Conservation (phyloP, 2,797 vertebrate genomes). For the Halcyon leucocephala region DNA sequence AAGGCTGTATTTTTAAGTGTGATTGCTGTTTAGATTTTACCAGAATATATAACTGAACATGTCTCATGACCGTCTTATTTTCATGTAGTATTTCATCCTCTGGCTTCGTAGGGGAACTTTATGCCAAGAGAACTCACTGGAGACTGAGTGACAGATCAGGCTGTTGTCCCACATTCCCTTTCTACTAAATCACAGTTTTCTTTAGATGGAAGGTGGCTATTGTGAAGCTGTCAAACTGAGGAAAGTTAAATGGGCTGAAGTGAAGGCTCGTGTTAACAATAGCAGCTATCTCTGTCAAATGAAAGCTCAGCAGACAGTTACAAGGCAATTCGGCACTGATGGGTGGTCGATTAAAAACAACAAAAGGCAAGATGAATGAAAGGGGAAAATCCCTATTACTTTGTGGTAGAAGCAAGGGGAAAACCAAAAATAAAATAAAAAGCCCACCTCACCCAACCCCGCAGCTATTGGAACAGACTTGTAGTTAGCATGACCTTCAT, state of each 20-base stretch:
- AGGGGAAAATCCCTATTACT: slow-evolving; percentile 58
- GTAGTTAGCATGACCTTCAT: slow-evolving; percentile 52
- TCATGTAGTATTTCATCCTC: slow-evolving; percentile 48
- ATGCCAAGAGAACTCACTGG: slow-evolving; percentile 66
- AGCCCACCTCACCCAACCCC: slow-evolving; percentile 44
- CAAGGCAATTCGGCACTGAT: slow-evolving; percentile 79
- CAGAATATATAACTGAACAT: slow-evolving; percentile 9
- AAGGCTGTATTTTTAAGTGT: slow-evolving; percentile 7
- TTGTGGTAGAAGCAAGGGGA: slow-evolving; percentile 24
- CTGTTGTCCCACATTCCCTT: slow-evolving; percentile 78
- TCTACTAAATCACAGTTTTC: slow-evolving; percentile 80
- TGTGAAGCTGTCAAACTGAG: slow-evolving; percentile 82
- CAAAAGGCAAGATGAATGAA: slow-evolving; percentile 73
- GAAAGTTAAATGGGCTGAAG: slow-evolving; percentile 78
- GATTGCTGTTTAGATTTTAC: slow-evolving; percentile 28
- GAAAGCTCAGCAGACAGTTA: slow-evolving; percentile 74
- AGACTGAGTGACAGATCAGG: slow-evolving; percentile 72
- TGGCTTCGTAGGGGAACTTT: slow-evolving; percentile 50
- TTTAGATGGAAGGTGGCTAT: slow-evolving; percentile 78
- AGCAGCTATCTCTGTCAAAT: slow-evolving; percentile 79
- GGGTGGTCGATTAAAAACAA: slow-evolving; percentile 79
- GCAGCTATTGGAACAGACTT: slow-evolving; percentile 33
- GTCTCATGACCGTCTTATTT: slow-evolving; percentile 46
- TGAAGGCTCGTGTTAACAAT: slow-evolving; percentile 78
- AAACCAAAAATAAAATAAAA: slow-evolving; percentile 62